Evolutionary conservation across 2,888 invertebrate genomes (phyloP).

Genomic region (Cantharis nigra): DNA sequence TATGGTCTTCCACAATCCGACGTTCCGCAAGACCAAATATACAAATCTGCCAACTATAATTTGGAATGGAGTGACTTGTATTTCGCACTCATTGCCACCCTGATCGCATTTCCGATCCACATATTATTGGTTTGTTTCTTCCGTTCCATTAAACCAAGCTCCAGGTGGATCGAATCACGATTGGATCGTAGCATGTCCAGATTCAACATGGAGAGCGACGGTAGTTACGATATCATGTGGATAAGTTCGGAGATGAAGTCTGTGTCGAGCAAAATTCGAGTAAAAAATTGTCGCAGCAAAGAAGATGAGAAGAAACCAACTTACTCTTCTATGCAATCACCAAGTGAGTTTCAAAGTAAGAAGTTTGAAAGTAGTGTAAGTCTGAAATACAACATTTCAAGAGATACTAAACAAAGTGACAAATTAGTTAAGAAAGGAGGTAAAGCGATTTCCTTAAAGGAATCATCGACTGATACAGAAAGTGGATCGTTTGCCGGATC

Average conservation of each 20-base stretch:
- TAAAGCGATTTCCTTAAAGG: background rate
- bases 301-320: background rate
- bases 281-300: background rate
- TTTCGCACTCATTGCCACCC: background rate
- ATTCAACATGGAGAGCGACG: background rate
- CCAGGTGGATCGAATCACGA: background rate
- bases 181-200: background rate
- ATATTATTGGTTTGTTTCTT: conserved; percentile 1
- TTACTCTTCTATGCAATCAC: background rate
- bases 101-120: conserved; percentile 5
- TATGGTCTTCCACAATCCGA: background rate
- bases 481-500: background rate
- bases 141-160: conserved; percentile 3
- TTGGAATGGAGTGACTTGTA: background rate
- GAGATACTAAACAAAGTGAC: background rate
- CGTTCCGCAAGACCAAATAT: background rate
- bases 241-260: background rate
- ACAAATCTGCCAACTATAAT: background rate
- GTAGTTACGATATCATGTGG: background rate
- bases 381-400: background rate
- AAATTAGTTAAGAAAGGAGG: background rate
- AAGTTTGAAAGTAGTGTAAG: background rate
- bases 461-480: background rate
- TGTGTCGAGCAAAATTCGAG: background rate
- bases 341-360: background rate